Evolutionary conservation across 2,888 invertebrate species (phyloP), one percentile per base, ranked within the genome.

Genomic region (Dynastes hyllus): DNA sequence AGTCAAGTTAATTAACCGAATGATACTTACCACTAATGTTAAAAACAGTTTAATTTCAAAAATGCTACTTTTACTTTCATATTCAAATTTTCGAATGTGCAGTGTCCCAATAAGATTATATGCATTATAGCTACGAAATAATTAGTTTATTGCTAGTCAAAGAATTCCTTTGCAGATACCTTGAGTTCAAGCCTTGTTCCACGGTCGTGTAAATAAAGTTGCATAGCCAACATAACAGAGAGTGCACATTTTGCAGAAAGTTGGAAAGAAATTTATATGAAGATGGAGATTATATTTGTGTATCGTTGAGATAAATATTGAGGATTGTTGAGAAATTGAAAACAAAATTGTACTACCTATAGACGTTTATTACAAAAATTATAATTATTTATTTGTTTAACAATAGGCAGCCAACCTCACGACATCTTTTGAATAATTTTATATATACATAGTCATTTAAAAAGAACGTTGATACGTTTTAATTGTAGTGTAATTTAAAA

Each of bases 321-420:
- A 55, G 11, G 1, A 16, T 32, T 6, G 2, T 29, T 13, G 13
- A 32, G 32, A 13, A 3, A 11, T 32, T 11, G n/a, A 51, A 69
- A 50, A 29, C 11, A 51, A 29, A 32, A 9, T n/a, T 8, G 13
- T 11, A n/a, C 13, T 69, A 27, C 29, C 27, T 69, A 69, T 13
- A 69, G 51, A 69, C 13, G 8, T 69, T 69, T 69, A 69, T 69
- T 69, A 69, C 45, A 22, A 69, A 69, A 69, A 69, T 51, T 69
- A 51, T 29, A 51, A 51, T 69, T 69, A 69, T 11, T 69, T 4
- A 6, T 51, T 50, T 32, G 13, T 13, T 69, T 22, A 40, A 69
- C 29, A 69, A 16, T 69, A 69, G 69, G 40, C 51, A 69, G 51
- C 69, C 69, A 69, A 29, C 32, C n/a, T 50, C 27, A 51, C 50